Evolutionary conservation across 2,888 invertebrate species (phyloP), one percentile per base, ranked within the genome.

Genomic region (Frankliniella fusca): DNA sequence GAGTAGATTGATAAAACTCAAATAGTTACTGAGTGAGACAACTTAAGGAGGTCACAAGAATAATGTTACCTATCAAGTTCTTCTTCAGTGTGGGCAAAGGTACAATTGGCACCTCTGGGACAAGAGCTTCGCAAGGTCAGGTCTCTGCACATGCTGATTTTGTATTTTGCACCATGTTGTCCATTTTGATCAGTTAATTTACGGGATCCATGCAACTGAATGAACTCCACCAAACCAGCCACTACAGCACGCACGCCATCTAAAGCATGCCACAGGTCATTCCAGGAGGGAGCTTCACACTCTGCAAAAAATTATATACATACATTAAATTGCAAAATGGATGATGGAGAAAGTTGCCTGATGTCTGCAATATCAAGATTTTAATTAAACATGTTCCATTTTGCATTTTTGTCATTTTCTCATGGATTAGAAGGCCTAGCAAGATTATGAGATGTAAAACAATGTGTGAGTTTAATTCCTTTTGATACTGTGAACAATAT

Each of bases 81-180:
- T 84, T 96, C 95, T 84, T 95, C 94, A 0, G 95, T 95, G 88
- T 98, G 97, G 10, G 97, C 96, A 89, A 97, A 98, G 0, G 95
- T 96, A 88, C 98, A 98, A 85, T 93, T 93, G 80, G 92, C 92
- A 8, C 96, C 95, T 15, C 97, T 90, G 0, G 97, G 97, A 87
- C 98, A 98, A 84, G 92, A 93, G 0, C 95, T 93, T 20, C 94
- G 91, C 48, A 93, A 90, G 0, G 93, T 92, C 15, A 96, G 90
- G 88, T 97, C 97, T 0, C 97, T 91, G 81, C 90, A 90, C 88
- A 90, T 88, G 84, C 94, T 94, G 83, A 96, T 95, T 89, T 97
- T 97, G 89, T 96, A 97, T 87, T 94, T 95, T 20, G 92, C 90
- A 87, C 94, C 92, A 54, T 86, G 87, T 12, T 82, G 80, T 49